Conservation (phyloP, 2,797 vertebrate genomes). For the Gymnocypris eckloni region DNA sequence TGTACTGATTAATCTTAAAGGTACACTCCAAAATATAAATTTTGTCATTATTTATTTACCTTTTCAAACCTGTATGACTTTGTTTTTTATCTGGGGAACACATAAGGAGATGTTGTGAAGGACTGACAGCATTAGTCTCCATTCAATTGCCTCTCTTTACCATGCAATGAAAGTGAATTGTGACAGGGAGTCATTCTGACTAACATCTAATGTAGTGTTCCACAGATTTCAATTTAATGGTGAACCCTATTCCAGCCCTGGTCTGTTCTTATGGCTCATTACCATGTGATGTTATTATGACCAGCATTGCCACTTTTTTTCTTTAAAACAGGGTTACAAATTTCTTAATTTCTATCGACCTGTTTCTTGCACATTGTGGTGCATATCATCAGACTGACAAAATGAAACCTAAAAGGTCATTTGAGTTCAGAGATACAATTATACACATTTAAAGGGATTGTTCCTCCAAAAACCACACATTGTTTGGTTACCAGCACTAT, state of each 20-base stretch:
- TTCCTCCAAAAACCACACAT: background rate
- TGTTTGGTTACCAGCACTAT: background rate
- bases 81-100: background rate
- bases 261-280: background rate
- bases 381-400: background rate
- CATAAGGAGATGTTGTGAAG: background rate
- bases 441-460: background rate
- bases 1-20: background rate
- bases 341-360: background rate
- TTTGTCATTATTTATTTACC: background rate
- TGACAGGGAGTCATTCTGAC: background rate
- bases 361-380: too few relatives aligned
- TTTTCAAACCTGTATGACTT: background rate
- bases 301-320: background rate
- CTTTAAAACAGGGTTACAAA: background rate
- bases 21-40: background rate
- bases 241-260: too few relatives aligned
- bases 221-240: background rate
- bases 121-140: background rate
- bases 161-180: background rate
- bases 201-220: background rate
- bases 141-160: background rate
- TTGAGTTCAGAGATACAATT: background rate
- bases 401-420: background rate
- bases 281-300: slow-evolving; percentile 3